Evolutionary conservation across 1,140 invertebrate genomes (phyloP), one percentile per base, ranked within the genome.

Genomic region (Caenorhabditis briggsae): DNA sequence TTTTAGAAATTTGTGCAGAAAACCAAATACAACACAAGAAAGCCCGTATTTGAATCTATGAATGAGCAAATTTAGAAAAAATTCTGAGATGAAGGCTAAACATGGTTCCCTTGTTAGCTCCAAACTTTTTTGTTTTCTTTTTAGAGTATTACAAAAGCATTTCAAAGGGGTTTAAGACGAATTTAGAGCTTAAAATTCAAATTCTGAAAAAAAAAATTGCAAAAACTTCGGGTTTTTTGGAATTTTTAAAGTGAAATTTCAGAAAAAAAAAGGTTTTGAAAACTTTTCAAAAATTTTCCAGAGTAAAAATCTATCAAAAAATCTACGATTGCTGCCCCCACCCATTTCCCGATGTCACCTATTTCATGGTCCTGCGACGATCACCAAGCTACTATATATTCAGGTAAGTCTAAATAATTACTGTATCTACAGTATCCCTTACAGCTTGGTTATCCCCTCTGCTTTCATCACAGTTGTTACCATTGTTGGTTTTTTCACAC

Each of bases 401-500:
- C 82, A 89, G 82, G 83, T 88, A 11, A 25, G n/a, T 14, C 56
- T 14, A 58, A 5, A n/a, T 11, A 6, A 70, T 0, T 56, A 41
- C 59, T 48, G 6, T 20, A 56, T 2, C 48, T 48, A 16, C 16
- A 20, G 14, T 14, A 88, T 53, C 25, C 11, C 33, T 88, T 85
- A 43, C 64, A 89, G 89, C 64, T 78, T 90, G 78, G 89, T 90
- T 6, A 89, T 90, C 82, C 90, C 90, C 2, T 89, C 88, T 7
- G 88, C 88, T 12, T 89, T 89, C 74, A 90, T 90, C 59, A 90
- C 90, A 9, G 89, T 90, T 3, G 90, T 90, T 18, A 90, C 90
- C 20, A 89, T 90, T 50, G 88, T 90, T 18, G 90, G 90, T 18
- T 90, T 90, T 83, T 90, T 90, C 83, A 89, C 90, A 2, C 90